Conservation (phyloP, 2,888 invertebrate genomes). For the Fragum sueziense region DNA sequence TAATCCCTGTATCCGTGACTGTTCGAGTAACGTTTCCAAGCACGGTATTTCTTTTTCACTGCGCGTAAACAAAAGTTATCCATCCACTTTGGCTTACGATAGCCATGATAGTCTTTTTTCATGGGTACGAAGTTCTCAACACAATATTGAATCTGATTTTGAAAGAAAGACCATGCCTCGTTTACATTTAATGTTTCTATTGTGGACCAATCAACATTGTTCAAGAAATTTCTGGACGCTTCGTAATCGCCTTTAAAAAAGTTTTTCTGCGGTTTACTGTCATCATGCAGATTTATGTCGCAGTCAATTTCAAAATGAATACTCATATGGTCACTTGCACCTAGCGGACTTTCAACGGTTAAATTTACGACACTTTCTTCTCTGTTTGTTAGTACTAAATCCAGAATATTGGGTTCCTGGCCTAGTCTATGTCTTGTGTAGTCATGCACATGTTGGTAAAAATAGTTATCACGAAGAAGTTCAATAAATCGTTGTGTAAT, state of each 20-base stretch:
- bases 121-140: conserved; percentile 18
- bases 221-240: neutral
- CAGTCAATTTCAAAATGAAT: no score
- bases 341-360: no score
- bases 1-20: conserved; percentile 26
- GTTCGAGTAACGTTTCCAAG: conserved; percentile 29
- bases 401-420: no score
- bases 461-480: no score
- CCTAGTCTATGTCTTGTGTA: no score
- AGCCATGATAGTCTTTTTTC: neutral
- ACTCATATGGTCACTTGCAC: no score
- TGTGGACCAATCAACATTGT: conserved; percentile 14
- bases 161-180: conserved; percentile 5
- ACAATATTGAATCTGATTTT: conserved; percentile 13
- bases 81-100: conserved; percentile 33
- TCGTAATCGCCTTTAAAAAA: conserved; percentile 29
- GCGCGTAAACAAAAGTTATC: conserved; percentile 14
- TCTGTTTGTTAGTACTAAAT: no score
- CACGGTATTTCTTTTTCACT: conserved; percentile 34
- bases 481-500: no score
- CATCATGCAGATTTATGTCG: no score
- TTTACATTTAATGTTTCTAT: neutral
- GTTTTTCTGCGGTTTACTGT: conserved; percentile 2
- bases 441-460: no score
- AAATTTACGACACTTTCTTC: no score